Conservation (phyloP, 1,140 invertebrate species). For the Galleria mellonella region DNA sequence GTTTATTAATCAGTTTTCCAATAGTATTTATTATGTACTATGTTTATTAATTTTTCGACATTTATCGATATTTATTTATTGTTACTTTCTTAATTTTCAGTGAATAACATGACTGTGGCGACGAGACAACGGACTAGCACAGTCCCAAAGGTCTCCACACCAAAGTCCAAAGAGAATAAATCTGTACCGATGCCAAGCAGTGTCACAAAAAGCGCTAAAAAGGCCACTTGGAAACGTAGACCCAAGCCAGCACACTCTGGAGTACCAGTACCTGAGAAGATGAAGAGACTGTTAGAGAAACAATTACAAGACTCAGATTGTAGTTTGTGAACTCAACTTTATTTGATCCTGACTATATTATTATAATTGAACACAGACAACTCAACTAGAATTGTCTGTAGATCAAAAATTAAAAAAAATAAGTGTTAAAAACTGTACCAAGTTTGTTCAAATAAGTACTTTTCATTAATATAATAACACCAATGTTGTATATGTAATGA, state of each 20-base stretch:
- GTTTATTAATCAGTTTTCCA: too few relatives aligned
- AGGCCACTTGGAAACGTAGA: constrained; percentile 40
- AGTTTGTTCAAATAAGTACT: too few relatives aligned
- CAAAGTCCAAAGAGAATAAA: constrained; percentile 45
- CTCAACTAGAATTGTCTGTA: too few relatives aligned
- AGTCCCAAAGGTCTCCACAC: constrained; percentile 36
- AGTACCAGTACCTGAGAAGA: constrained; percentile 59
- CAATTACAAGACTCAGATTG: constrained; percentile 31
- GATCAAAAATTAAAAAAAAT: too few relatives aligned
- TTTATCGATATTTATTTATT: too few relatives aligned
- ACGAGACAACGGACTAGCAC: constrained; percentile 33
- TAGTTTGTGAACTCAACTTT: constrained; percentile 9
- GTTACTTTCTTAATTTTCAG: constrained; percentile 27
- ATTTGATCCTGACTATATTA: too few relatives aligned
- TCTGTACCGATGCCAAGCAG: constrained; percentile 23
- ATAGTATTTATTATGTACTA: too few relatives aligned
- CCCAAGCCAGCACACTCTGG: constrained; percentile 59
- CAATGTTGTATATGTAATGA: too few relatives aligned
- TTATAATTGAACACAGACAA: too few relatives aligned
- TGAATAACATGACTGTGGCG: constrained; percentile 16
- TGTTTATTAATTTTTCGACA: too few relatives aligned
- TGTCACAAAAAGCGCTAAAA: constrained; percentile 46
- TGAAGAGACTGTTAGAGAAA: constrained; percentile 43
- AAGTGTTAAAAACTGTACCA: too few relatives aligned
- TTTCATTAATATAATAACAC: too few relatives aligned